A percentile compares a stretch with the other conserved stretches of the same genome.
These are phyloP conservation scores for Tipula helvola DNA, from an alignment of 2,888 invertebrate species.

Conservation along the genomic window DNA sequence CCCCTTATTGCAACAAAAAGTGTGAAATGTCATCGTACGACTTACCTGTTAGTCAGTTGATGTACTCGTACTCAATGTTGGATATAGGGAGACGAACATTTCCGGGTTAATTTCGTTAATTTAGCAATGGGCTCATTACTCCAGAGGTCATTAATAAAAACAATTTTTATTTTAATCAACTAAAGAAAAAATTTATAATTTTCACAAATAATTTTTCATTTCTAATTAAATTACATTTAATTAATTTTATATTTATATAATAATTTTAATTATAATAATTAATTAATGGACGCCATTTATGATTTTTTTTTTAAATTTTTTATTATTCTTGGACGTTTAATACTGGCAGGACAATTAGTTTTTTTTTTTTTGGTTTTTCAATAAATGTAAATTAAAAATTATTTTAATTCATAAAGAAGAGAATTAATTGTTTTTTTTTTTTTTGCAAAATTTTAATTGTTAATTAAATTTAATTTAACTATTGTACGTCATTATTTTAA, in stretches of 20 bases:
- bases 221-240: constrained; percentile 4
- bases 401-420: not conserved
- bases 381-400: not conserved
- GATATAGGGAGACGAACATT: too few relatives aligned
- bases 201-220: not conserved
- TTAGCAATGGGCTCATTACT: too few relatives aligned
- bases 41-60: too few relatives aligned
- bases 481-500: not conserved
- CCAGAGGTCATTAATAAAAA: too few relatives aligned
- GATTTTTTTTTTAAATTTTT: not conserved
- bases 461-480: not conserved
- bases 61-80: too few relatives aligned
- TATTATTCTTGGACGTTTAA: constrained; percentile 8
- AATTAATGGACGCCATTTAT: constrained; percentile 7
- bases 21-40: too few relatives aligned
- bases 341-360: constrained; percentile 9
- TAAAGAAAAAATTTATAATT: not conserved
- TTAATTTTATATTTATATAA: not conserved
- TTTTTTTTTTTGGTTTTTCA: not conserved
- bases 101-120: too few relatives aligned
- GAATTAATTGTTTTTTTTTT: not conserved
- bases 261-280: not conserved
- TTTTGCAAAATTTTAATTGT: not conserved
- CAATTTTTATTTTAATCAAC: not conserved
- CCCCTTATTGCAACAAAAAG: too few relatives aligned